Conservation (phyloP, 1,140 invertebrate genomes). For the Bactericera cockerelli region DNA sequence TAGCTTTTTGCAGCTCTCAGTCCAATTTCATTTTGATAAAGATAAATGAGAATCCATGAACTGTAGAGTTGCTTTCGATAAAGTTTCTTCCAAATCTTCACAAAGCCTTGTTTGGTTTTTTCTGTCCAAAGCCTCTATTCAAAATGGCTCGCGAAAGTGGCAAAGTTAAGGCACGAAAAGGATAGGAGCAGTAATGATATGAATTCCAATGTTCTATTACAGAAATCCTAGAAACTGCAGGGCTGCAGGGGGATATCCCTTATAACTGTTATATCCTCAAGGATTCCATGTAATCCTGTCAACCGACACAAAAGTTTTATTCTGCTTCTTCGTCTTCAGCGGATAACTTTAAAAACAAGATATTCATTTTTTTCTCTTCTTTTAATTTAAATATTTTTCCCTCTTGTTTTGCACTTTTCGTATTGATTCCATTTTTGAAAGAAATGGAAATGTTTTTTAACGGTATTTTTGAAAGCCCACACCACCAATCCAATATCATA, state of each 20-base stretch:
- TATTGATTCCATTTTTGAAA: constrained; percentile 1
- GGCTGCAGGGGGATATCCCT: not conserved
- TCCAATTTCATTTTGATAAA: too few species aligned
- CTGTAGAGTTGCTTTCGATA: too few species aligned
- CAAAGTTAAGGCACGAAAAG: not conserved
- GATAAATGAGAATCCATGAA: too few species aligned
- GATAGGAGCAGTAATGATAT: not conserved
- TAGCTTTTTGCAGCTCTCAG: too few species aligned
- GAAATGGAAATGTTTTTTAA: not conserved
- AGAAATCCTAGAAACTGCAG: too few species aligned
- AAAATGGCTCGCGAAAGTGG: not conserved
- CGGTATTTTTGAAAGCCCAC: not conserved
- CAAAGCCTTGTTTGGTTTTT: too few species aligned
- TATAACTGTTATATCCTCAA: not conserved
- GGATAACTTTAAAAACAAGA: constrained; percentile 1
- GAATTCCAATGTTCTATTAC: not conserved
- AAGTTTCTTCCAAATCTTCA: too few species aligned
- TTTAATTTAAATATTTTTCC: constrained; percentile 8
- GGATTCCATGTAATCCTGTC: not conserved
- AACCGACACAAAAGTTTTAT: not conserved
- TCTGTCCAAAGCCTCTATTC: not conserved
- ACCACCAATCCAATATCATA: too few species aligned
- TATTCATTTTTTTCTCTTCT: not conserved
- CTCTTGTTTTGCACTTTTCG: too few species aligned
- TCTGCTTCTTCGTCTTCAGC: not conserved